phyloP scores from a whole-genome alignment of 2,888 invertebrate genomes.

The Pachymerium ferrugineum region DNA sequence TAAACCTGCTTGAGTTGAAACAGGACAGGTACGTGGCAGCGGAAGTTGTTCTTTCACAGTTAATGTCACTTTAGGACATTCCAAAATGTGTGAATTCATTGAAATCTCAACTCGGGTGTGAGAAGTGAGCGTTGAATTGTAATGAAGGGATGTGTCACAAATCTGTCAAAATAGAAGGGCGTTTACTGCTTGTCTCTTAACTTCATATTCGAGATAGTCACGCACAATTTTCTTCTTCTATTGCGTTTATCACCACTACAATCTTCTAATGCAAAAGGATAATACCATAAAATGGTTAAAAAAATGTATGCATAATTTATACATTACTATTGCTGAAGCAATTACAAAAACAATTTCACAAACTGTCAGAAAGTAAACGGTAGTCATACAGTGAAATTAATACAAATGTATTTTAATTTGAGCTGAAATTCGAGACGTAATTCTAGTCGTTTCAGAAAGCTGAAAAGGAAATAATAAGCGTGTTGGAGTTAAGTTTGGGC shows the following conservation, averaged over 20 bases:
- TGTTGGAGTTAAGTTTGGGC: background rate
- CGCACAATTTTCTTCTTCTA: too few relatives aligned
- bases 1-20: conserved; percentile 9
- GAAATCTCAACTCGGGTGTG: background rate
- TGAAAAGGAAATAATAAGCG: background rate
- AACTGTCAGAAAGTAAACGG: background rate
- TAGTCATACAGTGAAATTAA: background rate
- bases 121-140: background rate
- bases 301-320: too few relatives aligned
- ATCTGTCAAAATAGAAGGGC: conserved; percentile 8
- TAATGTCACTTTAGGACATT: background rate
- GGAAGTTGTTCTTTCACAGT: conserved; percentile 15
- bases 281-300: too few relatives aligned
- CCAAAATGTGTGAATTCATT: conserved; percentile 10
- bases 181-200: too few relatives aligned
- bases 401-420: too few relatives aligned
- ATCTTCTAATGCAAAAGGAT: too few relatives aligned
- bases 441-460: background rate
- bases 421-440: too few relatives aligned
- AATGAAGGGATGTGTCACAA: conserved; percentile 1
- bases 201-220: too few relatives aligned
- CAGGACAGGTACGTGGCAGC: conserved; percentile 1
- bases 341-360: too few relatives aligned
- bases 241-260: too few relatives aligned
- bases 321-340: too few relatives aligned